Conservation (phyloP, 2,113 vertebrate genomes). For the Chaetops frenatus region DNA sequence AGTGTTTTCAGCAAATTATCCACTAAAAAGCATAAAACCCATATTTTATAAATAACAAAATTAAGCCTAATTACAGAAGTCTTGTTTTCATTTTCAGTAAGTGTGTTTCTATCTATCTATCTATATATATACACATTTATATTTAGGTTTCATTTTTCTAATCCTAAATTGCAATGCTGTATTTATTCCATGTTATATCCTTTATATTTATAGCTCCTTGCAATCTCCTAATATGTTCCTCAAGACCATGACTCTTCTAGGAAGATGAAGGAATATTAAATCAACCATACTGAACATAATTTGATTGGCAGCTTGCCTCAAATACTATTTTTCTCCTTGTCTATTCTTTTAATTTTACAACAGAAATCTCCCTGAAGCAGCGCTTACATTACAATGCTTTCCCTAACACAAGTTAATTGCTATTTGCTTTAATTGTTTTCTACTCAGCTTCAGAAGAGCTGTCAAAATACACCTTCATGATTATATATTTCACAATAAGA, state of each 20-base stretch:
- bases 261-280: neutral
- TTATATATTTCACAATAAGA: neutral
- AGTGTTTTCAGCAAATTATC: neutral
- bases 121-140: too few species aligned
- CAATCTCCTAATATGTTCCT: neutral
- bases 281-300: neutral
- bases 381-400: neutral
- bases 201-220: neutral
- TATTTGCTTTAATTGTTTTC: constrained; percentile 52
- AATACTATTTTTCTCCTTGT: neutral
- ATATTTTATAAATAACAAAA: neutral
- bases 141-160: neutral
- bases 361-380: constrained; percentile 12
- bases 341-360: neutral
- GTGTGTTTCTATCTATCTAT: accelerated
- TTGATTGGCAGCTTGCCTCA: neutral
- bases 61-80: neutral
- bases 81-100: neutral
- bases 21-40: neutral
- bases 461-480: neutral
- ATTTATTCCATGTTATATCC: neutral
- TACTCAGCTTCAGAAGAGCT: constrained; percentile 9
- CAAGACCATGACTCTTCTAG: neutral
- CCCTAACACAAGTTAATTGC: constrained; percentile 6
- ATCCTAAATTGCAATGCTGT: neutral